phyloP scores from a whole-genome alignment of 2,888 invertebrate genomes.

The Coronaproctus castanopsis region DNA sequence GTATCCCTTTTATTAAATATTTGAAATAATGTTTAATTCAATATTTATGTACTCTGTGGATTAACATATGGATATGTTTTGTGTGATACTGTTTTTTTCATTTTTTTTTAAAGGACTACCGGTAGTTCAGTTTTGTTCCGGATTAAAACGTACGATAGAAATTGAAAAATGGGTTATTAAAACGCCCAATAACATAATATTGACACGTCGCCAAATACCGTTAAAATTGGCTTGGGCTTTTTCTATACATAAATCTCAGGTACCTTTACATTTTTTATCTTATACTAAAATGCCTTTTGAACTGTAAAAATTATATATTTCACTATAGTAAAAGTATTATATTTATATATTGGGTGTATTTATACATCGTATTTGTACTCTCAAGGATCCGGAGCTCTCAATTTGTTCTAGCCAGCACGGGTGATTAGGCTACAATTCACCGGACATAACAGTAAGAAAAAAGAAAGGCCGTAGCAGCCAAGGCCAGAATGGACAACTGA shows the following conservation, averaged over 20 bases:
- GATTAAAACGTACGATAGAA: conserved; percentile 47
- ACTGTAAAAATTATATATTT: too few species aligned
- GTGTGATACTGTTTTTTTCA: not conserved
- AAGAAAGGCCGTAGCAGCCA: too few species aligned
- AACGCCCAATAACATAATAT: conserved; percentile 32
- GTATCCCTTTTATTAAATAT: not conserved
- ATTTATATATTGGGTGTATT: too few species aligned
- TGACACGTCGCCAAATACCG: conserved; percentile 54
- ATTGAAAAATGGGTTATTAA: conserved; percentile 65
- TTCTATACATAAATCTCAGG: conserved; percentile 82
- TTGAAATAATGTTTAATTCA: not conserved
- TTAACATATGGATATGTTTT: not conserved
- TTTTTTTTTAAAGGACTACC: conserved; percentile 27
- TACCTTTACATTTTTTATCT: conserved; percentile 18
- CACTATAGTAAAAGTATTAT: too few species aligned
- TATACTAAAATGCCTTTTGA: too few species aligned
- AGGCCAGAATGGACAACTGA: too few species aligned
- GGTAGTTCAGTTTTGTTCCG: conserved; percentile 34
- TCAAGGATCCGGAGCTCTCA: too few species aligned
- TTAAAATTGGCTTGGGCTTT: conserved; percentile 91
- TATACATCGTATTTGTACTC: too few species aligned
- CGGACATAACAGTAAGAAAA: too few species aligned
- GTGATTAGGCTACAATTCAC: too few species aligned
- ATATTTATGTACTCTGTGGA: not conserved
- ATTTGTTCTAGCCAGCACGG: too few species aligned